Conservation (phyloP, 2,888 invertebrate species). For the Frankliniella intonsa region DNA sequence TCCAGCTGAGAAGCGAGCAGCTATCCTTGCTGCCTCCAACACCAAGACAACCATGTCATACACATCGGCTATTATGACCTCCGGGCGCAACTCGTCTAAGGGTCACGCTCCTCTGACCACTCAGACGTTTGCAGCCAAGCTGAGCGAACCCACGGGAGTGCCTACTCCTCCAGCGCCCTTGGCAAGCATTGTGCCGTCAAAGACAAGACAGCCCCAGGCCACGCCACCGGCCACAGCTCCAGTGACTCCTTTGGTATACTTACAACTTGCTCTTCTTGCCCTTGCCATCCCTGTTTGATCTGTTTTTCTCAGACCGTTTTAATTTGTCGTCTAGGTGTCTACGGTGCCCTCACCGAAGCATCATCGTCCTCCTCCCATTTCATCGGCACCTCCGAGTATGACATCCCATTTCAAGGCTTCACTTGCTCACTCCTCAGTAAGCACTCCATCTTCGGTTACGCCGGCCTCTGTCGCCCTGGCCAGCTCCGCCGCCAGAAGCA, state of each 20-base stretch:
- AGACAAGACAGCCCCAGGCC: not conserved
- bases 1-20: constrained; percentile 50
- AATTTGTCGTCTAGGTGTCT: not conserved
- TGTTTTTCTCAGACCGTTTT: too few species aligned
- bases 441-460: constrained; percentile 42
- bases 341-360: constrained; percentile 36
- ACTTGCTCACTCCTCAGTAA: constrained; percentile 28
- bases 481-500: constrained; percentile 38
- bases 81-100: constrained; percentile 47
- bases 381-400: constrained; percentile 44
- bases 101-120: constrained; percentile 37
- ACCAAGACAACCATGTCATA: constrained; percentile 57
- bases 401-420: constrained; percentile 33
- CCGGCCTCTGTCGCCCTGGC: constrained; percentile 38
- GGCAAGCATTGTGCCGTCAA: constrained; percentile 38
- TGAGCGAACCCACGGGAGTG: constrained; percentile 48
- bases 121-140: constrained; percentile 69
- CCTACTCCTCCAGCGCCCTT: constrained; percentile 40
- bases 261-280: too few species aligned
- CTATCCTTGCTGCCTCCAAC: constrained; percentile 47
- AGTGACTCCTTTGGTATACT: constrained; percentile 21
- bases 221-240: constrained; percentile 38
- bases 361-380: constrained; percentile 42
- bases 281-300: too few species aligned
- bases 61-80: constrained; percentile 54